Base-by-base conservation (phyloP, 2,797 vertebrate species). In the Sebastes nivosus region DNA sequence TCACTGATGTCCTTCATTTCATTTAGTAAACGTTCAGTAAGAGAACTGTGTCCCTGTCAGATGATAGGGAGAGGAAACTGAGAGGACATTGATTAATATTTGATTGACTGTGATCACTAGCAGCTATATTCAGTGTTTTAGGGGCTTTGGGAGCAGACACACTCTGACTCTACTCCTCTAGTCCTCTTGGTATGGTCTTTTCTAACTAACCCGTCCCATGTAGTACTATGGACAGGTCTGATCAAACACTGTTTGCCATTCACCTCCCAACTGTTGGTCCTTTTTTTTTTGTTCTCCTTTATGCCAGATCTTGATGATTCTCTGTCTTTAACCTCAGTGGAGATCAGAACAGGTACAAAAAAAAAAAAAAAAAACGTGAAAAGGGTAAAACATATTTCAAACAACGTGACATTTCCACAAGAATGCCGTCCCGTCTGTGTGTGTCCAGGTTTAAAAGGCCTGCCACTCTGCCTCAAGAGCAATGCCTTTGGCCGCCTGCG, bases 71-170 rank as follows among this genome's bases (percentile, higher is more conserved):
- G 74, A 65, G 54, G 89, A 94, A 94, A 94, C 79, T 84, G 93
- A 95, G 90, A 95, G 81, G 89, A 70, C 66, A 59, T 63, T 25
- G 65, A 94, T 95, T 83, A 94, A 95, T 95, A 94, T 95, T 95
- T 95, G 80, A 95, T 95, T 63, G 76, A 79, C 74, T 73, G 58
- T 20, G 81, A 85, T 87, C 79, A 36, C 67, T 46, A 46, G 5
- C 20, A 27, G 50, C 34, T 65, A 36, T 30, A 77, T 67, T 29
- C 50, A 11, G 29, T 20, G 6, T 58, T 82, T 82, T 61, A 13
- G 63, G 27, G 32, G 25, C 65, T 80, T 63, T 75, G 12, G 29
- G 18, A 57, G 66, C 52, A 22, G 57, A 65, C 29, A 8, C 32
- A 57, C 57, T 27, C 24, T 36, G 22, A 32, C 29, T 55, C 16